Percentiles rank a stretch among this genome's conserved stretches.
Evolutionary conservation across 1,140 invertebrate genomes (phyloP).

Genomic region (Chlorops oryzae): DNA sequence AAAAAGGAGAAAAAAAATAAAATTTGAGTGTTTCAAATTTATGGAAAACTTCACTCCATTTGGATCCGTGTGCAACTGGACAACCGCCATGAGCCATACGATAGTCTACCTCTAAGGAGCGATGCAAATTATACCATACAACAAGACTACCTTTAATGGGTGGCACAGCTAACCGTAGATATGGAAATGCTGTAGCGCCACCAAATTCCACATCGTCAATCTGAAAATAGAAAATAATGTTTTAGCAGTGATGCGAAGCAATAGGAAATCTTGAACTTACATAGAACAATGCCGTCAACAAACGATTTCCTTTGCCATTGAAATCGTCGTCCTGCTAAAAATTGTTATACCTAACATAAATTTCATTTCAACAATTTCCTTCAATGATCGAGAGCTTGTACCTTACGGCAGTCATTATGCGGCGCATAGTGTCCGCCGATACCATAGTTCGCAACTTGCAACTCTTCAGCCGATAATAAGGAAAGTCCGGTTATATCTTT

Average conservation of each 20-base stretch:
- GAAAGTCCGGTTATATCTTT: constrained; percentile 74
- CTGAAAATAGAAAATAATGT: constrained; percentile 50
- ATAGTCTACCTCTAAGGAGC: constrained; percentile 82
- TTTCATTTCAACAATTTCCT: constrained; percentile 42
- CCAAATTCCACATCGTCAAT: constrained; percentile 90
- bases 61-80: constrained; percentile 84
- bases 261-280: too few species aligned
- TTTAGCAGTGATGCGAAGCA: constrained; percentile 14
- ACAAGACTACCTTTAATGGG: constrained; percentile 84
- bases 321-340: constrained; percentile 71
- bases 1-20: constrained; percentile 20
- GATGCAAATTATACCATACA: constrained; percentile 89
- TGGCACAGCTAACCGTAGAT: constrained; percentile 70
- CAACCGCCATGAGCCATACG: constrained; percentile 89
- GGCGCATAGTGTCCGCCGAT: constrained; percentile 98
- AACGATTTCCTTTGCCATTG: constrained; percentile 45
- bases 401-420: constrained; percentile 67
- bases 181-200: constrained; percentile 88
- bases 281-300: constrained; percentile 15
- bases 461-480: constrained; percentile 79
- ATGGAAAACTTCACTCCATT: constrained; percentile 68
- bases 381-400: not conserved
- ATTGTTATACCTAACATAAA: too few species aligned
- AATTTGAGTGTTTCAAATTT: not conserved
- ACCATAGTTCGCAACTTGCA: constrained; percentile 96